Percentiles rank a stretch among this genome's conserved stretches.
Conservation (phyloP, 2,888 invertebrate species). For the Lochmaea capreae region DNA sequence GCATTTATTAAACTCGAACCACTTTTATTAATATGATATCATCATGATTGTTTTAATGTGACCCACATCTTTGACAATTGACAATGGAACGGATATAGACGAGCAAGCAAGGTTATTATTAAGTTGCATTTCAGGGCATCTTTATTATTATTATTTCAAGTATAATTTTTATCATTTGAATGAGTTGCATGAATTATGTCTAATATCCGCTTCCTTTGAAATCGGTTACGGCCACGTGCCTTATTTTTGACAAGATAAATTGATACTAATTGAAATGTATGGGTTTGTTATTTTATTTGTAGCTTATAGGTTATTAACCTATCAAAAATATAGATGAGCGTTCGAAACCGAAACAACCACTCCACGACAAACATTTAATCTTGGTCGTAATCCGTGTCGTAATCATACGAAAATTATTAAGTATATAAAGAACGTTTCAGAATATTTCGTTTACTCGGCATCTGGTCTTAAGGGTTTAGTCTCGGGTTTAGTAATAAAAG, state of each 20-base stretch:
- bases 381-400: too few relatives aligned
- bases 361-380: too few relatives aligned
- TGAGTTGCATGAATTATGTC: constrained; percentile 17
- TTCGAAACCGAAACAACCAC: too few relatives aligned
- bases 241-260: neutral
- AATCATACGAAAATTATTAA: too few relatives aligned
- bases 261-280: neutral
- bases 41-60: constrained; percentile 24
- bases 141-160: constrained; percentile 19
- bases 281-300: neutral
- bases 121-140: constrained; percentile 14
- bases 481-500: too few relatives aligned
- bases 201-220: constrained; percentile 19
- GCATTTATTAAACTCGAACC: constrained; percentile 2
- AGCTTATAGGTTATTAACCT: too few relatives aligned
- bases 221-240: neutral
- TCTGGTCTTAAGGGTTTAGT: too few relatives aligned
- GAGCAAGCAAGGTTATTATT: constrained; percentile 2
- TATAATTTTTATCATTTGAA: constrained; percentile 10
- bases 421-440: too few relatives aligned
- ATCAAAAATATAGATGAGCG: too few relatives aligned
- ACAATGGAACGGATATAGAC: constrained; percentile 28
- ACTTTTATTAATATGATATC: constrained; percentile 24
- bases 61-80: constrained; percentile 27
- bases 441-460: too few relatives aligned